These are phyloP conservation scores for Pavo muticus DNA, from an alignment of 2,113 vertebrate species.

Conservation along the genomic window DNA sequence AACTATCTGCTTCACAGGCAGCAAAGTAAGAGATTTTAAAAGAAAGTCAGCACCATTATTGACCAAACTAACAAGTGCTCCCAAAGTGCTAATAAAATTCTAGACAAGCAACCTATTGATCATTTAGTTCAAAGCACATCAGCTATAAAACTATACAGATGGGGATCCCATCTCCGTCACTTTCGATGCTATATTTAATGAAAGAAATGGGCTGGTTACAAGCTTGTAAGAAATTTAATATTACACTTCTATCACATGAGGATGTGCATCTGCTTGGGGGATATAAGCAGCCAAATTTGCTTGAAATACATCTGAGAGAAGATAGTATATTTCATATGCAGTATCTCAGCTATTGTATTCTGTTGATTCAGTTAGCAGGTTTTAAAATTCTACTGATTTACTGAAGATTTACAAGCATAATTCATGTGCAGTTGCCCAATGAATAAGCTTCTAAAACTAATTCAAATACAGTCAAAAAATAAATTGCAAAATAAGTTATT, in stretches of 20 bases:
- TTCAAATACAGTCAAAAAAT: constrained; percentile 61
- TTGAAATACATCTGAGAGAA: background rate
- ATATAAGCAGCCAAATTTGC: background rate
- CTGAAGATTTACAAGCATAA: constrained; percentile 51
- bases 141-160: background rate
- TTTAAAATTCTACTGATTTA: constrained; percentile 64
- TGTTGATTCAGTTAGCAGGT: constrained; percentile 41
- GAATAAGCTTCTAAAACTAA: constrained; percentile 62
- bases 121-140: background rate
- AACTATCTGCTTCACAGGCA: background rate
- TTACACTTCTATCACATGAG: background rate
- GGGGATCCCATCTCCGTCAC: background rate
- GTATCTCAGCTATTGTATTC: constrained; percentile 17
- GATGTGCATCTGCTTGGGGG: background rate
- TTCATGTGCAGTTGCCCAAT: constrained; percentile 42
- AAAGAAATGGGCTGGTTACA: constrained; percentile 33
- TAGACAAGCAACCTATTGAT: constrained; percentile 15
- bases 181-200: constrained; percentile 18
- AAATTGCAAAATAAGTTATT: constrained; percentile 71
- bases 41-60: constrained; percentile 24
- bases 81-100: constrained; percentile 36
- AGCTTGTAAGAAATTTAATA: constrained; percentile 5
- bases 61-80: constrained; percentile 60
- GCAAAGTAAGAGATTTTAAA: constrained; percentile 5
- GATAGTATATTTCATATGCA: background rate